Evolutionary conservation across 2,113 vertebrate species (phyloP).

Genomic region (Leucoraja erinaceus): DNA sequence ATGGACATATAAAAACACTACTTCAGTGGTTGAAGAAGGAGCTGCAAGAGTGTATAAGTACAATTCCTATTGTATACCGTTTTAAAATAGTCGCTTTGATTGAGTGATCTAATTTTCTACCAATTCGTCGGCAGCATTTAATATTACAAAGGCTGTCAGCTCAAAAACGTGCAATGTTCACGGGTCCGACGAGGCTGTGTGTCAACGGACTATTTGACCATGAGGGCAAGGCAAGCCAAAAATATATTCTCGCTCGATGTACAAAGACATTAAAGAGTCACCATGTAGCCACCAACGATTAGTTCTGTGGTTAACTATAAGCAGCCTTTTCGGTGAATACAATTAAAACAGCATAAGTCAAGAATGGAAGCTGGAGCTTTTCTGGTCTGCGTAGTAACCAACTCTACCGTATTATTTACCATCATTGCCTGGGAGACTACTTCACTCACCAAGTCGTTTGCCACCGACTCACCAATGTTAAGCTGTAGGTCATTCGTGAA

Average conservation of each 20-base stretch:
- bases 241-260: not conserved
- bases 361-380: not conserved
- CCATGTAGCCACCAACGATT: not conserved
- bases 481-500: not conserved
- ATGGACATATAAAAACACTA: not conserved
- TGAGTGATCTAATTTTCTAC: not conserved
- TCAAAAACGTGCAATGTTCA: not conserved
- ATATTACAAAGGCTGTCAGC: not conserved
- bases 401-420: not conserved
- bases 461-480: conserved; percentile 18
- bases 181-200: not conserved
- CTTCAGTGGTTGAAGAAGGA: not conserved
- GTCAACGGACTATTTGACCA: not conserved
- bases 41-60: not conserved
- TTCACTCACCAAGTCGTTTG: not conserved
- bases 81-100: not conserved
- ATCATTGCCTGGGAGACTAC: not conserved
- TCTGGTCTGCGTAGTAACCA: not conserved
- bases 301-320: too few relatives aligned
- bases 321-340: not conserved
- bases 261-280: not conserved
- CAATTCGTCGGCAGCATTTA: not conserved
- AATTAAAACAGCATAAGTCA: not conserved
- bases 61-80: not conserved
- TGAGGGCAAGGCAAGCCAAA: not conserved